A percentile compares a stretch with the other conserved stretches of the same genome.
phyloP scores from a whole-genome alignment of 2,113 vertebrate genomes.

The Trachemys scripta region DNA sequence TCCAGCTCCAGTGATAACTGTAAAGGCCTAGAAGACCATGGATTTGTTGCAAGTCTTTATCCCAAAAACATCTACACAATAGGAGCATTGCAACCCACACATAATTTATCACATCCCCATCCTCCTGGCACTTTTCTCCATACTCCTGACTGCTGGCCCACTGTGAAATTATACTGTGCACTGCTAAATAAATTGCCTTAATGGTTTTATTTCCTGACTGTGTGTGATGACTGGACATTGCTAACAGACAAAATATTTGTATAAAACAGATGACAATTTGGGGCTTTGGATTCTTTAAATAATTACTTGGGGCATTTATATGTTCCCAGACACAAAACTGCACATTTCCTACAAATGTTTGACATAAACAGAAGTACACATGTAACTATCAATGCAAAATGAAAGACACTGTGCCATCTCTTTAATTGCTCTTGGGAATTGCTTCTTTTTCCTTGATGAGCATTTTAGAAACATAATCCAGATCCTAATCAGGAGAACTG shows the following conservation, averaged over 20 bases:
- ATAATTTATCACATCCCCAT: not conserved
- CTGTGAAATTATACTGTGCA: too few relatives aligned
- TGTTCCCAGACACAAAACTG: not conserved
- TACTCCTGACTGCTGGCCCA: rapidly evolving
- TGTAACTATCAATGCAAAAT: rapidly evolving
- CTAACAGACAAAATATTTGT: not conserved
- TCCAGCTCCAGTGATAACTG: not conserved
- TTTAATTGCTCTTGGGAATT: not conserved
- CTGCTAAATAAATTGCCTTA: rapidly evolving
- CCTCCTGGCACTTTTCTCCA: rapidly evolving
- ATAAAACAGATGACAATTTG: not conserved
- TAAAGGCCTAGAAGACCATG: not conserved
- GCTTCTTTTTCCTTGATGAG: not conserved
- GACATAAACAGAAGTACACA: too few relatives aligned
- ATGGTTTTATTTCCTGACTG: not conserved
- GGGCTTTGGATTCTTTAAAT: not conserved
- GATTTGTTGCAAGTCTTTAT: not conserved
- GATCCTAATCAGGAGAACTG: not conserved
- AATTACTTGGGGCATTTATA: rapidly evolving
- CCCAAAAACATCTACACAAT: not conserved
- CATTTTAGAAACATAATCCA: not conserved
- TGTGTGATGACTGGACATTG: not conserved
- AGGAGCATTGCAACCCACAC: not conserved
- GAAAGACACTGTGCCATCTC: not conserved
- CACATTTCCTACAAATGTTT: not conserved